phyloP scores from a whole-genome alignment of 2,797 vertebrate species.

The Ispidina picta region DNA sequence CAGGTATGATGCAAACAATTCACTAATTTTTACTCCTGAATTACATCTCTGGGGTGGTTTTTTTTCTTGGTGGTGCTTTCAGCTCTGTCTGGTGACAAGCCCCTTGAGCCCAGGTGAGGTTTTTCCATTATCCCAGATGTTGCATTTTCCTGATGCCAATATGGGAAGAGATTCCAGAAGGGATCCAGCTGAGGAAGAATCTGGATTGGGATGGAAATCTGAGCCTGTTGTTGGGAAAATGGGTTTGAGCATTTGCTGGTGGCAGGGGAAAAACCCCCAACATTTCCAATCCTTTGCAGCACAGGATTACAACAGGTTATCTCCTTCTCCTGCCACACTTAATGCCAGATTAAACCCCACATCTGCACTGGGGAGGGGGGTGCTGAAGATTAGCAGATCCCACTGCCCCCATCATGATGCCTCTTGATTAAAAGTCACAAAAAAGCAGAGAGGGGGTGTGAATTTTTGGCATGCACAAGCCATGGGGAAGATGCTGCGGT shows the following conservation, averaged over 20 bases:
- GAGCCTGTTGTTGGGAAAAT: background rate
- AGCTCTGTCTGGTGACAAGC: fast-evolving
- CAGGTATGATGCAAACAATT: fast-evolving
- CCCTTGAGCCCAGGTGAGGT: background rate
- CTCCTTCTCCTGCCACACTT: background rate
- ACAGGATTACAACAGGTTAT: fast-evolving
- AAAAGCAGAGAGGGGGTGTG: background rate
- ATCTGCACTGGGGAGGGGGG: background rate
- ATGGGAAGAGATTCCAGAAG: background rate
- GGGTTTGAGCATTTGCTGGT: background rate
- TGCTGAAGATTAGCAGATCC: background rate
- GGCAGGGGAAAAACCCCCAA: too few species aligned
- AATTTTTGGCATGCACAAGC: background rate
- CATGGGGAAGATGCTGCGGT: background rate
- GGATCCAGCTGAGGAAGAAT: background rate
- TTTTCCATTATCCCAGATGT: background rate
- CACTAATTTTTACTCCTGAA: background rate
- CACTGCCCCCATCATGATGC: fast-evolving
- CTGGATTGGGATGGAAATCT: background rate
- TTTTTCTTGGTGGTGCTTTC: fast-evolving
- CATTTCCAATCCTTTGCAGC: fast-evolving
- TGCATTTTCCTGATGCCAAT: background rate
- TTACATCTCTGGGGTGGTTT: background rate
- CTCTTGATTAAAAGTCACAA: background rate
- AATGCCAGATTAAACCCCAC: background rate